These are phyloP conservation scores for Microplitis manilae DNA, from an alignment of 2,888 invertebrate genomes.

Conservation along the genomic window DNA sequence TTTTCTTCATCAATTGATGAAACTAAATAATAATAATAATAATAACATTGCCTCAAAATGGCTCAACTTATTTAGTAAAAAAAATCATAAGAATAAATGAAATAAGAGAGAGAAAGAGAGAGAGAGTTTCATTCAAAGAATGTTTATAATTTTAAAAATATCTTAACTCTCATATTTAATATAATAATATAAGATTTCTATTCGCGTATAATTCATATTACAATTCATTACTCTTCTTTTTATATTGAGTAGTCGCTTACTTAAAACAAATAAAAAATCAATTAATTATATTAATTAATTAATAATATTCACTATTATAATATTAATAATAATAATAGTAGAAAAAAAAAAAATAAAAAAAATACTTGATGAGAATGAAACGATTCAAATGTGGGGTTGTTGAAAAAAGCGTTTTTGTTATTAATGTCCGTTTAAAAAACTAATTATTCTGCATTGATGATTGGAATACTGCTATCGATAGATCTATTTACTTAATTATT, in stretches of 20 bases:
- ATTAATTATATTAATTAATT: conserved; percentile 2
- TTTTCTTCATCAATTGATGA: conserved; percentile 33
- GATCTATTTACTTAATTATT: conserved; percentile 52
- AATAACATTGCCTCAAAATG: conserved; percentile 61
- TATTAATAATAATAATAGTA: not conserved
- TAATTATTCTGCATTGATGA: conserved; percentile 62
- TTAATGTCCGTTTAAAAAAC: conserved; percentile 60
- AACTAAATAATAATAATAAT: conserved; percentile 57
- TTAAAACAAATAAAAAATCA: conserved; percentile 7
- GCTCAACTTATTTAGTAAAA: conserved; percentile 53
- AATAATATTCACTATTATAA: not conserved
- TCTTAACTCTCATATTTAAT: not conserved
- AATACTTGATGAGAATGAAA: not conserved
- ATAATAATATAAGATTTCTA: not conserved
- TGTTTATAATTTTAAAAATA: not conserved
- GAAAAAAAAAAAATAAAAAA: conserved; percentile 10
- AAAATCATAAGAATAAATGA: conserved; percentile 44
- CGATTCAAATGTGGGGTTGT: not conserved
- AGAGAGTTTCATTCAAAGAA: not conserved
- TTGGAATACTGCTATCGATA: conserved; percentile 70
- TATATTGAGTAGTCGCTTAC: conserved; percentile 1
- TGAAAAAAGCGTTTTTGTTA: not conserved
- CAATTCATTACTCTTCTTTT: not conserved
- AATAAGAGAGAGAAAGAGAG: conserved; percentile 10
- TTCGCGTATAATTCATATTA: conserved; percentile 9